phyloP scores from a whole-genome alignment of 2,797 vertebrate genomes.

The Ptychadena robeensis region DNA sequence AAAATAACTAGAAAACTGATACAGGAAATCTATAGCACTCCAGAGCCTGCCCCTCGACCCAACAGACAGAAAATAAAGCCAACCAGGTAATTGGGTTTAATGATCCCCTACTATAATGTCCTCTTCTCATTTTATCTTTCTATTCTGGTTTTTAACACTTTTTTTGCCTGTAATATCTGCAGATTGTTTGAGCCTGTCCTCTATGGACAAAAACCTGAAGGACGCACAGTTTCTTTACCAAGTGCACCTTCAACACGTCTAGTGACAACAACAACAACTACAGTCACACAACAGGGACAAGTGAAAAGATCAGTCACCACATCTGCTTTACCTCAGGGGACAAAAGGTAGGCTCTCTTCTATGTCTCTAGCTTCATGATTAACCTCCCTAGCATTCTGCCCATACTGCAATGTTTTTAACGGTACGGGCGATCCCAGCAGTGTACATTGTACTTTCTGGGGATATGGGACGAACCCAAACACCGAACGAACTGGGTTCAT shows the following conservation, averaged over 20 bases:
- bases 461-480: no score
- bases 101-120: not conserved
- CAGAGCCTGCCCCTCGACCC: conserved; percentile 74
- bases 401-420: no score
- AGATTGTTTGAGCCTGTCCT: conserved; percentile 89
- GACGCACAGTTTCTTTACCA: conserved; percentile 79
- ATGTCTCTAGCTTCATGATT: not conserved
- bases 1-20: conserved; percentile 81
- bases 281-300: conserved; percentile 68
- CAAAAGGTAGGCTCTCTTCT: conserved; percentile 66
- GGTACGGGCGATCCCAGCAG: no score
- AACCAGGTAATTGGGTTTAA: conserved; percentile 76
- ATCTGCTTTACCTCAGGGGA: conserved; percentile 76
- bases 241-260: conserved; percentile 67
- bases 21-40: conserved; percentile 80
- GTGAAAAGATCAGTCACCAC: conserved; percentile 72
- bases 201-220: conserved; percentile 88
- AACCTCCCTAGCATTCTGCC: not conserved
- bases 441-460: no score
- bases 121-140: not conserved
- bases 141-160: not conserved
- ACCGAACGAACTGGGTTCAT: no score
- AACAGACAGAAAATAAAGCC: conserved; percentile 81
- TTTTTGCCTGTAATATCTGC: not conserved
- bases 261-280: conserved; percentile 53